Percentiles rank a stretch among this genome's conserved stretches.
phyloP scores from a whole-genome alignment of 2,888 invertebrate genomes.

The Stenodera caucasica region DNA sequence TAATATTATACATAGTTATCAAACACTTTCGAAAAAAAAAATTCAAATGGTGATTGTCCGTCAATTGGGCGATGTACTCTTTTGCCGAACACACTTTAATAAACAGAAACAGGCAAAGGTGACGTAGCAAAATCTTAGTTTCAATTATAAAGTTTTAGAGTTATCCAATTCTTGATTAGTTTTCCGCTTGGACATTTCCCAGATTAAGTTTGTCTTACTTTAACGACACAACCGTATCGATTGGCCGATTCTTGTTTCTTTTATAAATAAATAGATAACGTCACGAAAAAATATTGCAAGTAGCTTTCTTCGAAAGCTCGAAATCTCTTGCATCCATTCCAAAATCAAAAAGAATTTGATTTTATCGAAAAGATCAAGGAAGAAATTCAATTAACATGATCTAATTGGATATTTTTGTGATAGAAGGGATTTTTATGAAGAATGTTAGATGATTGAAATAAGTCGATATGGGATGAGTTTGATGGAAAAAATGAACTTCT shows the following conservation, averaged over 20 bases:
- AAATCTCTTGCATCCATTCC: too few relatives aligned
- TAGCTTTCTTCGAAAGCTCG: too few relatives aligned
- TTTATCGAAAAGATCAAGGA: too few relatives aligned
- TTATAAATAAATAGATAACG: neutral
- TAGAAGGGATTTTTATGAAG: neutral
- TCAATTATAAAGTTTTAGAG: conserved; percentile 15
- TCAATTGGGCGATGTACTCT: too few relatives aligned
- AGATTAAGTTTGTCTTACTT: conserved; percentile 17
- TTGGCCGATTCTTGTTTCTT: neutral
- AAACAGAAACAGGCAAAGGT: neutral
- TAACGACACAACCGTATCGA: conserved; percentile 4
- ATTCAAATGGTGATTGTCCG: too few relatives aligned
- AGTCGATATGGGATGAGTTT: too few relatives aligned
- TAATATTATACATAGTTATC: too few relatives aligned
- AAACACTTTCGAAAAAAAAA: too few relatives aligned
- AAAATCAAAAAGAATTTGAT: too few relatives aligned
- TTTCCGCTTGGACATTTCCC: conserved; percentile 18
- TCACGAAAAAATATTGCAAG: too few relatives aligned
- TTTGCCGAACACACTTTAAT: too few relatives aligned
- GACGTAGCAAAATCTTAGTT: conserved; percentile 11
- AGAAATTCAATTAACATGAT: neutral
- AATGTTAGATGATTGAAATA: too few relatives aligned
- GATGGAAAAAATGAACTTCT: neutral
- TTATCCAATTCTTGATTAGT: conserved; percentile 20
- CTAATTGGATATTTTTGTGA: neutral